These are phyloP conservation scores for Xestia ashworthii DNA, from an alignment of 2,888 invertebrate genomes.

Conservation along the genomic window DNA sequence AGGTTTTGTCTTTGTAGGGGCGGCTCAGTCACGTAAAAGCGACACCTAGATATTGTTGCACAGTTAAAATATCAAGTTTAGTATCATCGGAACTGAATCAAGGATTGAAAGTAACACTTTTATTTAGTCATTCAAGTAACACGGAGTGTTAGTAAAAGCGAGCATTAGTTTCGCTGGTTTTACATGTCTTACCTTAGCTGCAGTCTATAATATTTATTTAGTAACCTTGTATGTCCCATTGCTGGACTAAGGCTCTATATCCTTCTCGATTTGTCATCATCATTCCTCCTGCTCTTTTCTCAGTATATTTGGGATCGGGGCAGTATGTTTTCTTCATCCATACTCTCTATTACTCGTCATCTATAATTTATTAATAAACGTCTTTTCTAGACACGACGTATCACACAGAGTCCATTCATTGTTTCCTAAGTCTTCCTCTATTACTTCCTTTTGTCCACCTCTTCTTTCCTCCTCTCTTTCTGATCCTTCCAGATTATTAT, in stretches of 20 bases:
- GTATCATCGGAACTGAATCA: neutral
- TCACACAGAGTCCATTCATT: too few species aligned
- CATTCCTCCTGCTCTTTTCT: too few species aligned
- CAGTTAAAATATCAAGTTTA: neutral
- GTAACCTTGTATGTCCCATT: neutral
- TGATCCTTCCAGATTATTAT: neutral
- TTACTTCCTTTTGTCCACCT: too few species aligned
- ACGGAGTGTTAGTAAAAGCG: neutral
- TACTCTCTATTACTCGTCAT: too few species aligned
- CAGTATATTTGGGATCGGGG: too few species aligned
- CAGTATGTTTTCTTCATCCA: too few species aligned
- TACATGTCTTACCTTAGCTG: neutral
- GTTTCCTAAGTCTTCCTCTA: too few species aligned
- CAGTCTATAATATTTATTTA: neutral
- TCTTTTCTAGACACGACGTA: too few species aligned
- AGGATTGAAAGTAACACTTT: neutral
- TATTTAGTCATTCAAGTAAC: neutral
- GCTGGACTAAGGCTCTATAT: neutral
- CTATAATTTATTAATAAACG: too few species aligned
- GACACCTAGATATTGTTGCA: neutral
- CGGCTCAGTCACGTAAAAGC: too few species aligned
- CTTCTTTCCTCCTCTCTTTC: too few species aligned
- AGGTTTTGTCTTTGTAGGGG: too few species aligned
- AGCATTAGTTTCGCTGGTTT: neutral
- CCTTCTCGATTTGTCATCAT: neutral